Percentiles rank a stretch among this genome's conserved stretches.
Conservation (phyloP, 2,113 vertebrate genomes). For the Calyptommatus sinebrachiatus region DNA sequence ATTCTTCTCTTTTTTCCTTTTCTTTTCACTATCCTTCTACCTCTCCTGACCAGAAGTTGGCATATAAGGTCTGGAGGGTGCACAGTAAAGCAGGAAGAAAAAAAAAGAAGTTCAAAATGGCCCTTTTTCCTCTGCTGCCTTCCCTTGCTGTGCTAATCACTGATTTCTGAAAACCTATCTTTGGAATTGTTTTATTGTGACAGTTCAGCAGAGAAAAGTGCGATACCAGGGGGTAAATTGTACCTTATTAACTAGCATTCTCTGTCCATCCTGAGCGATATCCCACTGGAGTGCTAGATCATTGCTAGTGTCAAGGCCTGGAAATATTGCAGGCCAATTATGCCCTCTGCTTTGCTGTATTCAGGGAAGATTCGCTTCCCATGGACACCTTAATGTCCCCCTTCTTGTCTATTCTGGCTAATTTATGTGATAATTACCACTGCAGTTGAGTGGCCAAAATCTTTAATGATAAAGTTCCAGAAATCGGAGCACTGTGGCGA, state of each 20-base stretch:
- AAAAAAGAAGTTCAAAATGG: slow-evolving; percentile 18
- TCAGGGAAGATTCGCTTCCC: slow-evolving; percentile 34
- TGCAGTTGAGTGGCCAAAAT: slow-evolving; percentile 62
- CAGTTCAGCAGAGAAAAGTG: slow-evolving; percentile 64
- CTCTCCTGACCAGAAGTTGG: slow-evolving; percentile 6
- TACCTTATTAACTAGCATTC: slow-evolving; percentile 52
- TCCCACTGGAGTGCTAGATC: slow-evolving; percentile 41
- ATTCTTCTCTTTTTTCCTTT: background rate
- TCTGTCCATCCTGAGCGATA: slow-evolving; percentile 53
- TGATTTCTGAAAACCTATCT: slow-evolving; percentile 63
- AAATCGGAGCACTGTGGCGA: slow-evolving; percentile 47
- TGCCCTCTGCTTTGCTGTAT: slow-evolving; percentile 45
- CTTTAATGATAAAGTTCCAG: slow-evolving; percentile 60
- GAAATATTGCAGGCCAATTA: slow-evolving; percentile 53
- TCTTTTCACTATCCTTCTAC: slow-evolving; percentile 22
- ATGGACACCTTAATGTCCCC: slow-evolving; percentile 36
- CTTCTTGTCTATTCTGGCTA: slow-evolving; percentile 53
- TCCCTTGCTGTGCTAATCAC: slow-evolving; percentile 64
- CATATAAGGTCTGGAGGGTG: slow-evolving; percentile 10
- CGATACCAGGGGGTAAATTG: slow-evolving; percentile 61
- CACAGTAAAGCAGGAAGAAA: background rate
- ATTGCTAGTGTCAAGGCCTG: slow-evolving; percentile 51
- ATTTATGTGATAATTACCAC: slow-evolving; percentile 68
- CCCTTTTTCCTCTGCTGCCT: slow-evolving; percentile 50
- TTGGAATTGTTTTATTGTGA: slow-evolving; percentile 62